Evolutionary conservation across 2,888 invertebrate genomes (phyloP).

Genomic region (Drosophila glabriapex): DNA sequence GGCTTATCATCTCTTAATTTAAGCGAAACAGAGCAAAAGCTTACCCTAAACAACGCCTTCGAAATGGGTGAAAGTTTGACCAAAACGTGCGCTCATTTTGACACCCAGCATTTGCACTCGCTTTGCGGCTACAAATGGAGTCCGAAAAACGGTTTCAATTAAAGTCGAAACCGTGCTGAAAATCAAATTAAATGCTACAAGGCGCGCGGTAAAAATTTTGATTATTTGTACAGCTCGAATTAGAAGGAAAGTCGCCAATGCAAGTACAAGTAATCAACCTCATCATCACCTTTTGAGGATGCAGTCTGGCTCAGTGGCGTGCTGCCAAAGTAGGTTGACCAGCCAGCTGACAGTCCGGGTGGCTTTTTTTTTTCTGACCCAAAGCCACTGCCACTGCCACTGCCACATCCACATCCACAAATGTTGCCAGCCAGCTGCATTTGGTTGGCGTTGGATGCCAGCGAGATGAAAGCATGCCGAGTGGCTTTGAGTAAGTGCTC

Average conservation of each 20-base stretch:
- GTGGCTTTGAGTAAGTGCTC: constrained; percentile 55
- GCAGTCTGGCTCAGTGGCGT: constrained; percentile 44
- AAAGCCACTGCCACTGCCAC: constrained; percentile 36
- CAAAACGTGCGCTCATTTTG: constrained; percentile 73
- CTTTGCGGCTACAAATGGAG: constrained; percentile 26
- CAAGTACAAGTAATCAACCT: constrained; percentile 72
- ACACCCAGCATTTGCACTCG: constrained; percentile 67
- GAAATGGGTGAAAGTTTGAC: constrained; percentile 69
- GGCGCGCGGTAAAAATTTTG: constrained; percentile 67
- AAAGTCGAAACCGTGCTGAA: constrained; percentile 76
- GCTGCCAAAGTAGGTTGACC: constrained; percentile 76
- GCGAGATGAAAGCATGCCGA: constrained; percentile 76
- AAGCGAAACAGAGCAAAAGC: constrained; percentile 27
- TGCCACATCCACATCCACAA: constrained; percentile 38
- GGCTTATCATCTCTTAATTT: constrained; percentile 10
- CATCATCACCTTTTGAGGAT: constrained; percentile 78
- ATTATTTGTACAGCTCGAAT: constrained; percentile 75
- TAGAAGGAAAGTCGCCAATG: constrained; percentile 80
- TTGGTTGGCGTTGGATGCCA: constrained; percentile 64
- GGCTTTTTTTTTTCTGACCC: constrained; percentile 56
- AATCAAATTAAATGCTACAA: constrained; percentile 77
- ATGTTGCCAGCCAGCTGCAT: constrained; percentile 41
- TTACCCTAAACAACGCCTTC: constrained; percentile 67
- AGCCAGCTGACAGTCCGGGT: constrained; percentile 48
- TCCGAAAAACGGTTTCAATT: constrained; percentile 63